phyloP scores from a whole-genome alignment of 1,140 invertebrate species.

The Diabrotica undecimpunctata region DNA sequence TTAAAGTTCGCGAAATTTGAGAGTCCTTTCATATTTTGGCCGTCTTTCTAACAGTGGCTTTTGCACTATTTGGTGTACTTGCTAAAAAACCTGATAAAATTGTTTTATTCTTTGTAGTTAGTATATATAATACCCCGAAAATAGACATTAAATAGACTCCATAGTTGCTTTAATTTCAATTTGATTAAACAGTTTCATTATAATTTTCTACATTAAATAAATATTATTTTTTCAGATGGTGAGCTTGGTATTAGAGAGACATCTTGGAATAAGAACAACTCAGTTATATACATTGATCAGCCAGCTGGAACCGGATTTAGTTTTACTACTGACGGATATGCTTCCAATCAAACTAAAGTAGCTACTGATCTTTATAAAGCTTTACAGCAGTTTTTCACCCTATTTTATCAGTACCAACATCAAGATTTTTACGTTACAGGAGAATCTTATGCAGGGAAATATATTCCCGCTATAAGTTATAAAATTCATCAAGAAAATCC shows the following conservation, averaged over 20 bases:
- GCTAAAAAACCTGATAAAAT: no score
- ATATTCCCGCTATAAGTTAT: constrained; percentile 73
- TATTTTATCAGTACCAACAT: constrained; percentile 64
- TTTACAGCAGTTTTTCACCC: constrained; percentile 64
- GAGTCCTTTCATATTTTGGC: no score
- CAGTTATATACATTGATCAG: constrained; percentile 79
- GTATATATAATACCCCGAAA: no score
- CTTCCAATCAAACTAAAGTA: constrained; percentile 60
- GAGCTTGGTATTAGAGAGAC: constrained; percentile 39
- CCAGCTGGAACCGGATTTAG: constrained; percentile 78
- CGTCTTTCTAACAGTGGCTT: no score
- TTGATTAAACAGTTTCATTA: no score
- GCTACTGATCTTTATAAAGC: constrained; percentile 62
- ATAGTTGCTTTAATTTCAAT: no score
- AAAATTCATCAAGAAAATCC: constrained; percentile 63
- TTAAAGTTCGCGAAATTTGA: no score
- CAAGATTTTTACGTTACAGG: constrained; percentile 74
- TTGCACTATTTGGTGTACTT: no score
- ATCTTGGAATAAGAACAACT: constrained; percentile 70
- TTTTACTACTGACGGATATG: constrained; percentile 63
- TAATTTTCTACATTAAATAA: constrained; percentile 62
- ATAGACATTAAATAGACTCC: no score
- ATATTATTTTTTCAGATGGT: background rate
- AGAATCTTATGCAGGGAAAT: constrained; percentile 82
- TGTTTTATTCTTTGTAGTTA: no score